These are phyloP conservation scores for Limanda limanda DNA, from an alignment of 2,113 vertebrate genomes.

Conservation along the genomic window DNA sequence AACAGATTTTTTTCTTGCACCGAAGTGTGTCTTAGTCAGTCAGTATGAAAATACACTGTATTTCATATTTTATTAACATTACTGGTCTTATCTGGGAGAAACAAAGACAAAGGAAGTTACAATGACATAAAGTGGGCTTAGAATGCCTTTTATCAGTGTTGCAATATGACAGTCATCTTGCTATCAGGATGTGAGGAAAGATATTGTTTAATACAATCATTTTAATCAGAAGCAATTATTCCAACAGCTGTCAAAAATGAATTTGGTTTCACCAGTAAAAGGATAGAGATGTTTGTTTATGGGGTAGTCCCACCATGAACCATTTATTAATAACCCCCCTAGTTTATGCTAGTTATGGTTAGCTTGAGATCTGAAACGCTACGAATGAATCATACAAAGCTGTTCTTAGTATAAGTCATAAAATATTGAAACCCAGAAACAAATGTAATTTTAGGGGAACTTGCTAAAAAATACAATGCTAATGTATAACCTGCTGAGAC, in stretches of 20 bases:
- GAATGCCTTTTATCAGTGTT: not conserved
- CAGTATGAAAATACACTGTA: not conserved
- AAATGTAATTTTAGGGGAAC: too few species aligned
- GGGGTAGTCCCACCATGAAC: too few species aligned
- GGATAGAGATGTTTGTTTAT: too few species aligned
- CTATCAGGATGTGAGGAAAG: constrained; percentile 1
- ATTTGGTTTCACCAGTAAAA: too few species aligned
- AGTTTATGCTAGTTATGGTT: too few species aligned
- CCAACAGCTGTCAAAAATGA: not conserved
- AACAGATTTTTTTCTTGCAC: constrained; percentile 11
- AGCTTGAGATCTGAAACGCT: too few species aligned
- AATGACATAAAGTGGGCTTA: constrained; percentile 4
- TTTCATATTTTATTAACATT: constrained; percentile 37
- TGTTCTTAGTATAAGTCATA: too few species aligned
- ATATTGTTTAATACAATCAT: constrained; percentile 7
- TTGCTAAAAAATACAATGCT: too few species aligned
- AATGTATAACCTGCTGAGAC: too few species aligned
- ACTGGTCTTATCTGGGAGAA: not conserved
- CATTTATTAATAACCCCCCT: too few species aligned
- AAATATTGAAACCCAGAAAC: too few species aligned
- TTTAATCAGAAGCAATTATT: constrained; percentile 4
- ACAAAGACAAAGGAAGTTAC: constrained; percentile 27
- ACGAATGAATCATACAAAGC: too few species aligned
- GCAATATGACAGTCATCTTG: not conserved
- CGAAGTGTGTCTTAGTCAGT: constrained; percentile 30